Evolutionary conservation across 2,797 vertebrate species (phyloP).

Genomic region (Limnodromus scolopaceus): DNA sequence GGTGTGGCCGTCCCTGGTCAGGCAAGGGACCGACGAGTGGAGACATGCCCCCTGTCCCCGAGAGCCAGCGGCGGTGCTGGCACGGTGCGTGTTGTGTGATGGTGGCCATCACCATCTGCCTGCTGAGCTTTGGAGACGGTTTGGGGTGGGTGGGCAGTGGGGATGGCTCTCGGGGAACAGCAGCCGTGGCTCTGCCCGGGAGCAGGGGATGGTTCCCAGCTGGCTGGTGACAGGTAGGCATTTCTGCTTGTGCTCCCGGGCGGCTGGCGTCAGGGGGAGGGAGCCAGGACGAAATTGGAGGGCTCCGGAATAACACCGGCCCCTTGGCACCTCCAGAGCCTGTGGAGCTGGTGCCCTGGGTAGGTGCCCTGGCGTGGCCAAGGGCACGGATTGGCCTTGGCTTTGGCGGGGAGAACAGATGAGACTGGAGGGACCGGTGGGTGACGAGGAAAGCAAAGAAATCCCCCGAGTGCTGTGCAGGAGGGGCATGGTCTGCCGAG

Average conservation of each 20-base stretch:
- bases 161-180: background rate
- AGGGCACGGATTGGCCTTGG: accelerated
- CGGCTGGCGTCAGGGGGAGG: background rate
- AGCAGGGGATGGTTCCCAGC: background rate
- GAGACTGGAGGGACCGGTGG: background rate
- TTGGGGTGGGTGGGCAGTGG: background rate
- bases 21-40: accelerated
- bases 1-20: accelerated
- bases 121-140: background rate
- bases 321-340: background rate
- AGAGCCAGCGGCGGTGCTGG: too few relatives aligned
- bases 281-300: background rate
- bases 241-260: background rate
- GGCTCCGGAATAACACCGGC: background rate
- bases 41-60: background rate
- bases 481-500: accelerated
- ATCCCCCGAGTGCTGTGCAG: background rate
- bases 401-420: background rate
- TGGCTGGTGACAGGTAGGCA: background rate
- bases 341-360: background rate
- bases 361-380: accelerated
- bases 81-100: too few relatives aligned
- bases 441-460: background rate
- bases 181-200: background rate
- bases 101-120: accelerated